phyloP scores from a whole-genome alignment of 2,888 invertebrate species.

The Zhuqinia jingwanae region DNA sequence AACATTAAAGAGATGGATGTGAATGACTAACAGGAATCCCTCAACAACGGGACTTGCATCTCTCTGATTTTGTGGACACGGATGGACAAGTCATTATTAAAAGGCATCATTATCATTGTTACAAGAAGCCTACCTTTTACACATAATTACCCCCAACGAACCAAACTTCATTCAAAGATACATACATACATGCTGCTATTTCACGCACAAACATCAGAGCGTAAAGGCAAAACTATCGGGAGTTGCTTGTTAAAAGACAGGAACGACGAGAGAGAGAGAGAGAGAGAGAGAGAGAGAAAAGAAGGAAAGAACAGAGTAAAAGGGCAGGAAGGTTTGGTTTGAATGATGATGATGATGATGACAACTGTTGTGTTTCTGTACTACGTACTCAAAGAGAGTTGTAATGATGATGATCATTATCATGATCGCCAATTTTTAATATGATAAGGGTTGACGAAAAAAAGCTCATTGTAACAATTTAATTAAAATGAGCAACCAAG shows the following conservation, averaged over 20 bases:
- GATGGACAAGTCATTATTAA: conserved; percentile 21
- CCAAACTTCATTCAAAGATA: conserved; percentile 38
- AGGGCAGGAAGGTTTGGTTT: background rate
- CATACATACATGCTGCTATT: no score
- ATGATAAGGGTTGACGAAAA: conserved; percentile 41
- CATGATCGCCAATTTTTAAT: background rate
- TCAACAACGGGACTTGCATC: no score
- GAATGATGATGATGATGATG: background rate
- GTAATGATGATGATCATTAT: background rate
- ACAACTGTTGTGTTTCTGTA: conserved; percentile 50
- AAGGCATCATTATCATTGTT: conserved; percentile 36
- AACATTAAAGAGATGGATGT: background rate
- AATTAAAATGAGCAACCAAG: conserved; percentile 69
- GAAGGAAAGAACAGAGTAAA: no score
- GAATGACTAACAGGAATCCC: background rate
- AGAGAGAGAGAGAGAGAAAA: background rate
- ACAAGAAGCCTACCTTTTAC: conserved; percentile 58
- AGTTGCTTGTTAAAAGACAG: conserved; percentile 32
- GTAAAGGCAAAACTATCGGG: background rate
- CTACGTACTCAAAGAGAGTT: background rate
- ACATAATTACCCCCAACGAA: conserved; percentile 70
- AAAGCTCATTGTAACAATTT: conserved; percentile 61
- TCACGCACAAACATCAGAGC: background rate
- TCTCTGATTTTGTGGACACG: conserved; percentile 1
- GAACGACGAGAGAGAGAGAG: background rate